Conservation (phyloP, 2,113 vertebrate species). For the Spizaetus ornatus region DNA sequence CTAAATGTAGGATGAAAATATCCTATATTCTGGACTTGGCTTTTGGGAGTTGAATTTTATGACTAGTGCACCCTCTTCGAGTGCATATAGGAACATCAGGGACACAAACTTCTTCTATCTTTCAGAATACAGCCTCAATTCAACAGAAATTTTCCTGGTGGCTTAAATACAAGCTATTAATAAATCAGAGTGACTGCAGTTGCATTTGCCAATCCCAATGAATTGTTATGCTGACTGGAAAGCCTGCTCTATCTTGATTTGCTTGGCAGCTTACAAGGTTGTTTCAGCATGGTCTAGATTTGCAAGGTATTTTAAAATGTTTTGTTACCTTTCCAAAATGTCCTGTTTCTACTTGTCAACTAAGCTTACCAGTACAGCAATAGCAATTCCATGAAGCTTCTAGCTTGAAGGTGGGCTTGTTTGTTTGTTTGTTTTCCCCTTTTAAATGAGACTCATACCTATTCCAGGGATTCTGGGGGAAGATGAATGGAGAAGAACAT, state of each 20-base stretch:
- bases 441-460: background rate
- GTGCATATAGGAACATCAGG: background rate
- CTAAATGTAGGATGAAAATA: background rate
- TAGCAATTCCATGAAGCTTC: background rate
- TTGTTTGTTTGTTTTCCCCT: background rate
- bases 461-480: conserved; percentile 27
- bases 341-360: background rate
- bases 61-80: background rate
- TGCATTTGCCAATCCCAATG: background rate
- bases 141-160: background rate
- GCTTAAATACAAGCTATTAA: background rate
- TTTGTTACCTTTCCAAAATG: background rate
- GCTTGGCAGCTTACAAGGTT: background rate
- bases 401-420: background rate
- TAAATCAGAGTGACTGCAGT: background rate
- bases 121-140: background rate
- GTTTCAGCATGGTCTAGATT: background rate
- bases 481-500: conserved; percentile 18
- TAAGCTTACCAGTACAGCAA: conserved; percentile 15
- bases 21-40: background rate
- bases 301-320: background rate
- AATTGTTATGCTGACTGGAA: background rate
- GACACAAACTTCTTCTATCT: background rate
- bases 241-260: background rate
- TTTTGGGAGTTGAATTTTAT: background rate